Evolutionary conservation across 92 coral and sea anemone species (phyloP), one percentile per base, ranked within the genome.

Genomic region (Porites evermanni): DNA sequence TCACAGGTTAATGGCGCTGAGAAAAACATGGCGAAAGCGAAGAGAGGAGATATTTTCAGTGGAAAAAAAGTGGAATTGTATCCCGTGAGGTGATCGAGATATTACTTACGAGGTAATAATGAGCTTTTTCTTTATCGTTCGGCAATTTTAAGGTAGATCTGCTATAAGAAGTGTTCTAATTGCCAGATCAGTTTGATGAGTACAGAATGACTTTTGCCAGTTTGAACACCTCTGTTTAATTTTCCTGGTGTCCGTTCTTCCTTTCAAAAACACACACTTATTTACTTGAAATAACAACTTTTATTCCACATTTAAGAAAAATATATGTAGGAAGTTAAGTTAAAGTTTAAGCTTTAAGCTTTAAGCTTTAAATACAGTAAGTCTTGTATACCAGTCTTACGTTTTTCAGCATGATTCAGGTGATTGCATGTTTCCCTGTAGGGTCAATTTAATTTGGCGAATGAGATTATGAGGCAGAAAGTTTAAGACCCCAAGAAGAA

Each of bases 21-120:
- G 75, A 80, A 87, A 91, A 91, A 92, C 91, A 94, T 94, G 98
- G 98, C 98, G 92, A 79, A 83, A 50, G 77, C 54, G 24, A 60
- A 12, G 1, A 38, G 47, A 4, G 17, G 29, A 53, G 59, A n/a
- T 20, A n/a, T 58, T 81, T 53, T 81, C 72, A 63, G 78, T 60
- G 61, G 58, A 61, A 72, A 54, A 53, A 29, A 26, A 68, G 52
- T 68, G 23, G 77, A 53, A 44, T 29, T 70, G 56, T 70, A 29
- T 81, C 10, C 67, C n/a, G 19, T 81, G 77, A 81, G 70, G 75
- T 81, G 58, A 81, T 81, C 85, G 44, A 54, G 67, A 16, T 29
- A 56, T 29, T 29, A 38, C 77, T 12, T 32, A n/a, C 4, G 8
- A 69, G 29, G 77, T 81, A 70, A 17, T 12, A 69, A 14, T 16